Base-by-base conservation (phyloP, 2,888 invertebrate genomes). In the Cinara cedri region DNA sequence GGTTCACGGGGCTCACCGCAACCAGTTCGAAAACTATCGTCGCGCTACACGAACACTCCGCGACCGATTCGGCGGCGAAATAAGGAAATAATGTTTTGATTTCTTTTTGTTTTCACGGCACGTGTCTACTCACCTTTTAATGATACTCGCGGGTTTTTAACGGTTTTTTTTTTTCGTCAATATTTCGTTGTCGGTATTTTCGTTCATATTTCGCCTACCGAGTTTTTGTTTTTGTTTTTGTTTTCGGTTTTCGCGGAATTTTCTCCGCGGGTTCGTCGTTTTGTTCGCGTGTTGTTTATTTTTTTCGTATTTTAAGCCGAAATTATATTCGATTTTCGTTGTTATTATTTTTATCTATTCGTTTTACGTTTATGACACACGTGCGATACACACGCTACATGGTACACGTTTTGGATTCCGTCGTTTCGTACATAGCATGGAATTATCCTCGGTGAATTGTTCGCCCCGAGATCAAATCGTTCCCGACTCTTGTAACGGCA, bases 401-500 rank as follows among this genome's bases (percentile, higher is more conserved):
- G 76, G 16, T 68, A 57, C 34, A 55, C 68, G 44, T 49, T 55
- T 51, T 34, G 55, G 49, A 42, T 21, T 26, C 57, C 46, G 76
- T 57, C 34, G 76, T 68, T 26, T 21, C 34, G 68, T 55, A 19
- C 76, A 13, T 78, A 78, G 76, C 49, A 78, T 78, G 76, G 76
- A 78, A 78, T 68, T 78, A 21, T 78, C 76, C 57, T 65, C 68
- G 68, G 76, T 68, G 76, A 78, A 68, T 34, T 68, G 76, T 70
- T 78, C 76, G 49, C 68, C 76, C 49, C 55, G 76, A 74, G 82
- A 82, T 74, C 82, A 82, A 74, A 82, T 82, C 66, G 82, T 82
- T 57, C 82, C 82, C 14, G 82, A 82, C 72, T 60, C 82, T 21
- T 70, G 76, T 68, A 78, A 78, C 68, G 68, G 76, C 26, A 78